phyloP scores from a whole-genome alignment of 2,797 vertebrate genomes.

The Anguilla obscura region DNA sequence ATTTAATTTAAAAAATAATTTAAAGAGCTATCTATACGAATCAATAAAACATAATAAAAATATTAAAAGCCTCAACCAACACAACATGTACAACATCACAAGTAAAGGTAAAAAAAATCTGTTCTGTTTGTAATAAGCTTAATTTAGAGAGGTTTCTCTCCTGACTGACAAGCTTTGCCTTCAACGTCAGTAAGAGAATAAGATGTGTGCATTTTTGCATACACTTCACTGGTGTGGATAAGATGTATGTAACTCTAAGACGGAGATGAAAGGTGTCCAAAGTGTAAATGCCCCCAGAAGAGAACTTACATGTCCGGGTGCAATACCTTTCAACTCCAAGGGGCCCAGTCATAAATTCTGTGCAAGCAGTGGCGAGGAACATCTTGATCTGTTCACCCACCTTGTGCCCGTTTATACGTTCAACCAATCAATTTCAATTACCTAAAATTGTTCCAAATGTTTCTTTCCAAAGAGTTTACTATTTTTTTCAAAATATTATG shows the following conservation, averaged over 20 bases:
- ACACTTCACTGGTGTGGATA: neutral
- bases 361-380: neutral
- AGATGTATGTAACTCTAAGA: neutral
- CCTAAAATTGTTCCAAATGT: neutral
- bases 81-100: neutral
- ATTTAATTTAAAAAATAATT: neutral
- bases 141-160: neutral
- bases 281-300: neutral
- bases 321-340: neutral
- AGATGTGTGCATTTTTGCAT: neutral
- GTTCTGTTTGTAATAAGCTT: neutral
- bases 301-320: neutral
- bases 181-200: neutral
- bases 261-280: neutral
- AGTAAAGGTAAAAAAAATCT: neutral
- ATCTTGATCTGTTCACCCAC: neutral
- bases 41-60: neutral
- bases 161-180: neutral
- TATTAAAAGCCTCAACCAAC: neutral
- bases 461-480: neutral
- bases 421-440: slow-evolving; percentile 4
- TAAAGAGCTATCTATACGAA: neutral
- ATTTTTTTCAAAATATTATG: neutral
- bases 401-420: neutral
- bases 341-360: neutral